Evolutionary conservation across 2,888 invertebrate species (phyloP).

Genomic region (Hirtodrosophila confusa): DNA sequence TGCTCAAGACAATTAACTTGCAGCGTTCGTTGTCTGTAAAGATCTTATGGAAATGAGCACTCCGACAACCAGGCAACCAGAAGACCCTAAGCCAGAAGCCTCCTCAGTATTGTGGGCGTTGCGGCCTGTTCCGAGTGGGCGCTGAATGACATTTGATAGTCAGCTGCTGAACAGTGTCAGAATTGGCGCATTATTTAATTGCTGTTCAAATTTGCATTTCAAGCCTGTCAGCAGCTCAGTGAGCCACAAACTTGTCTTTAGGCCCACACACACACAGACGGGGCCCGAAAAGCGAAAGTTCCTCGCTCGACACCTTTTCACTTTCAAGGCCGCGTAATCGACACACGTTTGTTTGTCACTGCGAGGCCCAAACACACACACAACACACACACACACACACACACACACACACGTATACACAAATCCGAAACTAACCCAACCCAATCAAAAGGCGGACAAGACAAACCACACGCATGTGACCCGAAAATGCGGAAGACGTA

Average conservation of each 20-base stretch:
- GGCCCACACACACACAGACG: slow-evolving; percentile 18
- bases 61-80: slow-evolving; percentile 13
- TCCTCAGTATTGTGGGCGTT: slow-evolving; percentile 27
- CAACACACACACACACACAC: slow-evolving; percentile 21
- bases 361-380: slow-evolving; percentile 22
- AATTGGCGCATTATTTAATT: slow-evolving; percentile 62
- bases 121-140: slow-evolving; percentile 43
- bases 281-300: slow-evolving; percentile 56
- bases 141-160: slow-evolving; percentile 66
- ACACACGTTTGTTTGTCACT: slow-evolving; percentile 58
- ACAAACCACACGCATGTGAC: slow-evolving; percentile 64
- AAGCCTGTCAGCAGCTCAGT: slow-evolving; percentile 30
- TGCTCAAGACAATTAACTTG: slow-evolving; percentile 55
- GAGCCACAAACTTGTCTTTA: slow-evolving; percentile 13
- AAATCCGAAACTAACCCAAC: slow-evolving; percentile 50
- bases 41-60: slow-evolving; percentile 63
- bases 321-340: slow-evolving; percentile 81
- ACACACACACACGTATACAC: slow-evolving; percentile 12
- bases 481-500: slow-evolving; percentile 69
- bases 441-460: slow-evolving; percentile 49
- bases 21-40: slow-evolving; percentile 32
- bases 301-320: slow-evolving; percentile 81
- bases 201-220: slow-evolving; percentile 57
- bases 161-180: slow-evolving; percentile 39
- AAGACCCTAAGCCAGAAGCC: slow-evolving; percentile 1